Conservation (phyloP, 2,797 vertebrate species). For the Chromis chromis region DNA sequence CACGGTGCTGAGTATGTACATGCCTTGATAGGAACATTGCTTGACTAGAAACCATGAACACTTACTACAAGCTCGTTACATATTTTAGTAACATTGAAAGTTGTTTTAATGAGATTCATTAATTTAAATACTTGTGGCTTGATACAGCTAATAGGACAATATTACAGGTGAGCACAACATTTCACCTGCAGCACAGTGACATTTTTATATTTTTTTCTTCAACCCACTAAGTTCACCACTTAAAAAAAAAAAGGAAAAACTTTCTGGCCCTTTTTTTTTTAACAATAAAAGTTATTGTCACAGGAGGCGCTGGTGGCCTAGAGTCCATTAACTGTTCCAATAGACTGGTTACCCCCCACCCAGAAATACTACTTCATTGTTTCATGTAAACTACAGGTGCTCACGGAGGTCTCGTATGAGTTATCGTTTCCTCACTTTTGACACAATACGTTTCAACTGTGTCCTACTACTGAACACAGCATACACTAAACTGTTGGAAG, state of each 20-base stretch:
- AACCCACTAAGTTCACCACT: not conserved
- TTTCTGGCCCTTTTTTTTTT: too few relatives aligned
- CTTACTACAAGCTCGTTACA: not conserved
- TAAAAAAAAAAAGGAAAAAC: not conserved
- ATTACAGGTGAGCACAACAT: not conserved
- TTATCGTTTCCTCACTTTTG: not conserved
- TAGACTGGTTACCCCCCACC: too few relatives aligned
- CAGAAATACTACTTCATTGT: too few relatives aligned
- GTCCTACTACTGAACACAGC: not conserved
- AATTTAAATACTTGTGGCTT: too few relatives aligned
- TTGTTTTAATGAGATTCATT: too few relatives aligned
- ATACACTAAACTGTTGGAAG: not conserved
- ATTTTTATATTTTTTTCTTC: not conserved
- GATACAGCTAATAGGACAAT: not conserved
- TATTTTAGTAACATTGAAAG: not conserved
- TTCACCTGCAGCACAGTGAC: not conserved
- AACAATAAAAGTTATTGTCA: too few relatives aligned
- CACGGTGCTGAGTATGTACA: not conserved
- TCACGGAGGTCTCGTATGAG: too few relatives aligned
- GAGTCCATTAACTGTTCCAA: too few relatives aligned
- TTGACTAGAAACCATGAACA: not conserved
- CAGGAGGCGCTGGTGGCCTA: too few relatives aligned
- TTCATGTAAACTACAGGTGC: not conserved
- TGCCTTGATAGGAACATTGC: not conserved
- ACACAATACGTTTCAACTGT: not conserved